These are phyloP conservation scores for Hyperoplus lanceolatus DNA, from an alignment of 2,797 vertebrate genomes.

Conservation along the genomic window DNA sequence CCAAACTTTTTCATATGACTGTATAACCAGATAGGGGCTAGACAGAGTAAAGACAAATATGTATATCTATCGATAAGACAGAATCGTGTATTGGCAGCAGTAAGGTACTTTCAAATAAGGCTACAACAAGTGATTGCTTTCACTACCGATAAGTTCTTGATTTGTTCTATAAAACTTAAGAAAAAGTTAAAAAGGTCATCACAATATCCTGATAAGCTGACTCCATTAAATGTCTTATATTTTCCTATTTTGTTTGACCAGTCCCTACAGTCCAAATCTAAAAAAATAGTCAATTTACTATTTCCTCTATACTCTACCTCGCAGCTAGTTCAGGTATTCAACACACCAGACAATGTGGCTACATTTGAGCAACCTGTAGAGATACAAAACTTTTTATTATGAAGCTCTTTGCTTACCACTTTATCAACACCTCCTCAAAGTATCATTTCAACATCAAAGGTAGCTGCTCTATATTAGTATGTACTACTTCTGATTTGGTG, in stretches of 20 bases:
- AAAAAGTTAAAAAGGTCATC: not conserved
- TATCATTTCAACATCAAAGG: not conserved
- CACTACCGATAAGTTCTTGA: not conserved
- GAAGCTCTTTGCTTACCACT: not conserved
- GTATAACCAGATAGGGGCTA: slow-evolving; percentile 1
- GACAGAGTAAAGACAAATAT: not conserved
- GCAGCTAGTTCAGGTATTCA: not conserved
- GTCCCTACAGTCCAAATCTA: not conserved
- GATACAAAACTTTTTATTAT: not conserved
- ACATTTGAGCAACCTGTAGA: slow-evolving; percentile 10
- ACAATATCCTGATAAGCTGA: not conserved
- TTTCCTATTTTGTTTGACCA: not conserved
- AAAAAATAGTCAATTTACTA: not conserved
- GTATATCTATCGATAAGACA: not conserved
- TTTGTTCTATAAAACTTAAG: not conserved
- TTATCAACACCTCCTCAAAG: not conserved
- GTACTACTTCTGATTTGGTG: not conserved
- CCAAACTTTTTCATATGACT: no score
- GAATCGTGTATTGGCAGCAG: slow-evolving; percentile 4
- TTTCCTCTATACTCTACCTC: not conserved
- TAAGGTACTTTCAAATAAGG: slow-evolving; percentile 5
- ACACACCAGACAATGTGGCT: not conserved
- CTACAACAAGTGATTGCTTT: not conserved
- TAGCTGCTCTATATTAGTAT: not conserved
- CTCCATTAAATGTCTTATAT: not conserved